A percentile compares a stretch with the other conserved stretches of the same genome.
Conservation (phyloP, 2,888 invertebrate species). For the Lasioglossum villosulum region DNA sequence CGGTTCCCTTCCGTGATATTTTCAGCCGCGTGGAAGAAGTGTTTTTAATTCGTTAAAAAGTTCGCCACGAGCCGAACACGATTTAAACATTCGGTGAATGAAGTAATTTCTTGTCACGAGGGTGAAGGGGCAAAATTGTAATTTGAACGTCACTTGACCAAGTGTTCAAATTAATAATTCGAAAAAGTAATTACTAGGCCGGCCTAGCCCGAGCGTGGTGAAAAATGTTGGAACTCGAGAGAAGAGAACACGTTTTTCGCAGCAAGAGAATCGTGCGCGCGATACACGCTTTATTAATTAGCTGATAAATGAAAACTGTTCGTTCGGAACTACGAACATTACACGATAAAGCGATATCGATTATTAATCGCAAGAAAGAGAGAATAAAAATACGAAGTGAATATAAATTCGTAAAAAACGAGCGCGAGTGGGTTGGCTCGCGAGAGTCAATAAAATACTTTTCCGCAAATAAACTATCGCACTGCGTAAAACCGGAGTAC, state of each 20-base stretch:
- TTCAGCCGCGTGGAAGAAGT: background rate
- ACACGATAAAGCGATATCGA: background rate
- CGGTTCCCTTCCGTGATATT: background rate
- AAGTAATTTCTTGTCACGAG: background rate
- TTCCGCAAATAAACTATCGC: background rate
- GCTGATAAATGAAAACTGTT: conserved; percentile 2
- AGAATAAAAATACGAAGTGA: background rate
- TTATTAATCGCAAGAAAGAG: background rate
- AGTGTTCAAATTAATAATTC: background rate
- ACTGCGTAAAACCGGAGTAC: background rate
- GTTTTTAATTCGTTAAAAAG: background rate
- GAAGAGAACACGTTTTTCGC: background rate
- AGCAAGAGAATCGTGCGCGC: background rate
- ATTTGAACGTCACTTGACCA: background rate
- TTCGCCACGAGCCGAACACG: background rate
- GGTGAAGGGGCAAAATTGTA: background rate
- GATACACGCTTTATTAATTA: background rate
- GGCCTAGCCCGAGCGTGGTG: background rate
- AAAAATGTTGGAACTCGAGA: background rate
- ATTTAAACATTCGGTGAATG: background rate
- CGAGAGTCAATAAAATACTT: background rate
- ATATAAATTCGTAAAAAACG: background rate
- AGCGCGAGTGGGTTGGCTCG: background rate
- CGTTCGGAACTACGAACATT: background rate
- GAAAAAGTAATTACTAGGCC: background rate